phyloP scores from a whole-genome alignment of 2,113 vertebrate genomes.

The Enhydra lutris region DNA sequence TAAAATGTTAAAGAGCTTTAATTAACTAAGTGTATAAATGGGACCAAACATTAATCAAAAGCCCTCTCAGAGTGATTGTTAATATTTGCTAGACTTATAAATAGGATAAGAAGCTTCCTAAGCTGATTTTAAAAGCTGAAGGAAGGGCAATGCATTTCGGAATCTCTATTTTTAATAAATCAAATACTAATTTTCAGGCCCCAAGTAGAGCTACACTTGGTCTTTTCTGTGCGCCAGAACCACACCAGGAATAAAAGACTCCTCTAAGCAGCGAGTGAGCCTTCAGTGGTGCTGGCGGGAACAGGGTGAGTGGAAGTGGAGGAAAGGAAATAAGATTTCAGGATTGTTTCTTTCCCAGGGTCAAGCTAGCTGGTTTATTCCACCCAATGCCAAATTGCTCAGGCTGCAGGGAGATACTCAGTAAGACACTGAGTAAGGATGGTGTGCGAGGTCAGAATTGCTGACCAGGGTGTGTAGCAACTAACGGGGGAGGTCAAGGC shows the following conservation, averaged over 20 bases:
- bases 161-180: constrained; percentile 62
- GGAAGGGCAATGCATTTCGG: constrained; percentile 50
- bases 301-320: background rate
- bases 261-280: background rate
- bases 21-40: constrained; percentile 66
- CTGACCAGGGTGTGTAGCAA: constrained; percentile 57
- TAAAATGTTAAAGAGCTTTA: constrained; percentile 64
- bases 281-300: background rate
- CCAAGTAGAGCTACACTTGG: constrained; percentile 36
- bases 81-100: constrained; percentile 59
- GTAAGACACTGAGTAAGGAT: too few relatives aligned
- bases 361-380: constrained; percentile 63
- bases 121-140: constrained; percentile 57
- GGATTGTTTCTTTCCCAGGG: constrained; percentile 67
- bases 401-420: constrained; percentile 60
- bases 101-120: constrained; percentile 52
- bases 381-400: constrained; percentile 57
- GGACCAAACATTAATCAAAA: constrained; percentile 60
- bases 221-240: constrained; percentile 12
- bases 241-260: constrained; percentile 2
- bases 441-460: constrained; percentile 53
- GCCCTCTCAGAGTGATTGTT: constrained; percentile 46
- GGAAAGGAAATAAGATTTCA: constrained; percentile 49
- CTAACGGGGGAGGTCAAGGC: constrained; percentile 46
- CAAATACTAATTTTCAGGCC: constrained; percentile 62